These are phyloP conservation scores for Lepidochitona cinerea DNA, from an alignment of 2,888 invertebrate genomes.

Conservation along the genomic window DNA sequence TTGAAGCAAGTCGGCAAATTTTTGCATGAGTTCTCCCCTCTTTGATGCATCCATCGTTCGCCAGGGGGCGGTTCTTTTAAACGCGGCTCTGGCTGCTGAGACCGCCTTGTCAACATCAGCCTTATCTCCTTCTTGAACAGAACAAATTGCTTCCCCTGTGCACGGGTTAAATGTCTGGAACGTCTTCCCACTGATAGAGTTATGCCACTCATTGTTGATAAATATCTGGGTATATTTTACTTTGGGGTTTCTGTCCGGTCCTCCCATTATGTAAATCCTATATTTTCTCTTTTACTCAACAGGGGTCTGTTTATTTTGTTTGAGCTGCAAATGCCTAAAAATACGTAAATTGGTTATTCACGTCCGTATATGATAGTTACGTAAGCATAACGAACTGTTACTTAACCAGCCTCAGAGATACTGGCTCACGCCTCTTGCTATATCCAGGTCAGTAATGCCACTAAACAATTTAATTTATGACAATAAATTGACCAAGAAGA, in stretches of 20 bases:
- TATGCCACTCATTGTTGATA: conserved; percentile 49
- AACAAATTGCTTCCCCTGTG: conserved; percentile 78
- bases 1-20: conserved; percentile 51
- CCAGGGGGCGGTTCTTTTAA: conserved; percentile 58
- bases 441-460: too few relatives aligned
- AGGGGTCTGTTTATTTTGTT: too few relatives aligned
- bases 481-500: too few relatives aligned
- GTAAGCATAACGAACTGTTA: too few relatives aligned
- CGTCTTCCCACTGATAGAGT: conserved; percentile 40
- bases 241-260: conserved; percentile 34
- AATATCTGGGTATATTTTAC: conserved; percentile 73
- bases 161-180: conserved; percentile 45
- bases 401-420: too few relatives aligned
- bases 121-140: conserved; percentile 86
- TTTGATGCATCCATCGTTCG: conserved; percentile 77
- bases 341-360: too few relatives aligned
- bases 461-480: too few relatives aligned
- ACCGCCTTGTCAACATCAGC: conserved; percentile 64
- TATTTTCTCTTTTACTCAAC: too few relatives aligned
- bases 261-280: conserved; percentile 29
- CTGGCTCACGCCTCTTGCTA: too few relatives aligned
- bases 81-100: conserved; percentile 57
- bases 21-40: conserved; percentile 51
- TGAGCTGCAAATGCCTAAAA: too few relatives aligned
- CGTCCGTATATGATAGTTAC: too few relatives aligned